phyloP scores from a whole-genome alignment of 2,888 invertebrate species.

The Lysandra bellargus region DNA sequence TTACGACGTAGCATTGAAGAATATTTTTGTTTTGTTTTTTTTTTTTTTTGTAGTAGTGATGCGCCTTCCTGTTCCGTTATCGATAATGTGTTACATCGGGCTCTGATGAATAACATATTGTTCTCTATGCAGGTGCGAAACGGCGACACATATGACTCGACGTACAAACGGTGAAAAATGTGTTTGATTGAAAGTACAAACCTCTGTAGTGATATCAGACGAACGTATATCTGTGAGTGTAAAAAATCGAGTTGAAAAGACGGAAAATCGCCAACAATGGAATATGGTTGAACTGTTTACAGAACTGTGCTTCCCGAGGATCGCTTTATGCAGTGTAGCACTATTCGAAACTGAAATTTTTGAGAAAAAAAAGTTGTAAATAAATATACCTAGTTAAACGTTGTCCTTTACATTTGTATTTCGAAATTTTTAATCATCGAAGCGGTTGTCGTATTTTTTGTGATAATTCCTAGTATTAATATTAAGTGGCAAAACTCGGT shows the following conservation, averaged over 20 bases:
- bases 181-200: constrained; percentile 67
- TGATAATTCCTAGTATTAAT: constrained; percentile 59
- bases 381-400: constrained; percentile 49
- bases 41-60: constrained; percentile 38
- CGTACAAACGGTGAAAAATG: constrained; percentile 69
- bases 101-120: constrained; percentile 53
- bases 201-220: constrained; percentile 60
- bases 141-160: constrained; percentile 57
- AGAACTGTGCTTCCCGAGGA: constrained; percentile 71
- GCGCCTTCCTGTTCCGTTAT: constrained; percentile 63
- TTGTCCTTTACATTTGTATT: constrained; percentile 63
- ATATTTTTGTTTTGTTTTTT: constrained; percentile 8
- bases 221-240: constrained; percentile 64
- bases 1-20: background rate
- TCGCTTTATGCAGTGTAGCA: constrained; percentile 61
- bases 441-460: constrained; percentile 80
- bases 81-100: constrained; percentile 45
- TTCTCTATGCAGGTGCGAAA: constrained; percentile 57
- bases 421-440: constrained; percentile 74
- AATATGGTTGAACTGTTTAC: constrained; percentile 73
- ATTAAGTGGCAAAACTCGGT: constrained; percentile 78
- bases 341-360: constrained; percentile 45
- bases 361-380: constrained; percentile 46
- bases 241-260: constrained; percentile 71
- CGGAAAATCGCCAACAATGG: constrained; percentile 69